phyloP scores from a whole-genome alignment of 2,113 vertebrate species.

The Oryzias melastigma region DNA sequence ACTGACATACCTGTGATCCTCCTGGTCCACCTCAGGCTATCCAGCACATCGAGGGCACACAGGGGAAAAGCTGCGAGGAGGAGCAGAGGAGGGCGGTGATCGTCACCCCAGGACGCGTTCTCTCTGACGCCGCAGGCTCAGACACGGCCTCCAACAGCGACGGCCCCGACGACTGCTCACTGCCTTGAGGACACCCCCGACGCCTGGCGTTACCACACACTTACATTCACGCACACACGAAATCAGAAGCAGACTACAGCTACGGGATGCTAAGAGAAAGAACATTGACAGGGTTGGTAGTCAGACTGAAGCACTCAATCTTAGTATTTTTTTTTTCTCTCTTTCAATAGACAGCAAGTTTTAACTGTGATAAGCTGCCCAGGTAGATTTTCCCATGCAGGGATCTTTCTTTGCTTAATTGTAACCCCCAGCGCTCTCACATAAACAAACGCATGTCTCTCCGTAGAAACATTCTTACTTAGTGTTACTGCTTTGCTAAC shows the following conservation, averaged over 20 bases:
- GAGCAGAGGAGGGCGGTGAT: constrained; percentile 91
- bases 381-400: constrained; percentile 49
- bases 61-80: constrained; percentile 87
- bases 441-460: constrained; percentile 24
- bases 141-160: constrained; percentile 94
- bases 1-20: neutral
- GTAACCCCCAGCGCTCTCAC: constrained; percentile 19
- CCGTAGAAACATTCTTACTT: constrained; percentile 38
- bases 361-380: constrained; percentile 41
- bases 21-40: constrained; percentile 81
- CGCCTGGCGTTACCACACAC: constrained; percentile 12
- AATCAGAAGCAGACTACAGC: constrained; percentile 55
- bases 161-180: constrained; percentile 82
- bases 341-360: constrained; percentile 37
- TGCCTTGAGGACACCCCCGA: constrained; percentile 80
- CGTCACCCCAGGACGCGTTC: constrained; percentile 80
- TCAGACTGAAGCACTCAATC: constrained; percentile 56
- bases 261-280: constrained; percentile 49
- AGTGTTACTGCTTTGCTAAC: constrained; percentile 34
- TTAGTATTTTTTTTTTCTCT: constrained; percentile 5
- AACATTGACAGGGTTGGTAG: constrained; percentile 51
- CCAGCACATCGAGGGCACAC: constrained; percentile 98
- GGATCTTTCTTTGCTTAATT: constrained; percentile 39
- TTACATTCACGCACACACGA: constrained; percentile 22
- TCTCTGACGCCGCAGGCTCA: constrained; percentile 80